Evolutionary conservation across 2,888 invertebrate genomes (phyloP).

Genomic region (Taphrorychus bicolor): DNA sequence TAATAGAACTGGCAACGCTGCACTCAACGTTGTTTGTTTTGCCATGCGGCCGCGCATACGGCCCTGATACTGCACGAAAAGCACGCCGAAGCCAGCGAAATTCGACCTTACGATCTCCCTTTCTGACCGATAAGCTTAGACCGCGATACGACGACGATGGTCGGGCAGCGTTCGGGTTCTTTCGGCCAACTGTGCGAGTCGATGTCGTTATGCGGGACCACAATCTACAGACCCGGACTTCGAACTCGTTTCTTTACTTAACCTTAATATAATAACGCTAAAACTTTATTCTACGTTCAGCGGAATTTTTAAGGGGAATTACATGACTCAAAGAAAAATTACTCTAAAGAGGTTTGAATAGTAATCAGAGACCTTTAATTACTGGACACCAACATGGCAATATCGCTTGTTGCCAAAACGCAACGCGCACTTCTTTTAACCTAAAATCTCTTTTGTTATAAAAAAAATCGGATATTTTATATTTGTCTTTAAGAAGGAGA

Average conservation of each 20-base stretch:
- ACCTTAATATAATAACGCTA: not conserved
- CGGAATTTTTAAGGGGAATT: no score
- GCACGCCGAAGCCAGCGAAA: slow-evolving; percentile 38
- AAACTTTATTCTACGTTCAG: no score
- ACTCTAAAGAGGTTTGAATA: no score
- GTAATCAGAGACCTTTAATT: no score
- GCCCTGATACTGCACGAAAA: slow-evolving; percentile 44
- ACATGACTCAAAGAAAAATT: no score
- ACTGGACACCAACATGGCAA: no score
- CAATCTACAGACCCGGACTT: slow-evolving; percentile 46
- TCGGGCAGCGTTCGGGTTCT: slow-evolving; percentile 21
- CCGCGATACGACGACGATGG: slow-evolving; percentile 25
- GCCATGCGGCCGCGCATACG: slow-evolving; percentile 52
- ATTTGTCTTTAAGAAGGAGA: no score
- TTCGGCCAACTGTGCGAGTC: slow-evolving; percentile 17
- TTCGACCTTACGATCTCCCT: slow-evolving; percentile 49
- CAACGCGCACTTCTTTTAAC: no score
- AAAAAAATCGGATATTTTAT: no score
- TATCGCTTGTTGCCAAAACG: no score
- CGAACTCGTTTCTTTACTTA: not conserved
- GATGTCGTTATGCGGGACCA: slow-evolving; percentile 26
- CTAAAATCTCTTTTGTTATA: no score
- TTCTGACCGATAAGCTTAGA: slow-evolving; percentile 55
- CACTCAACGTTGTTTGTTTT: slow-evolving; percentile 55
- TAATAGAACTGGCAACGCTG: no score